Base-by-base conservation (phyloP, 1,140 invertebrate genomes). In the Hyphantria cunea region DNA sequence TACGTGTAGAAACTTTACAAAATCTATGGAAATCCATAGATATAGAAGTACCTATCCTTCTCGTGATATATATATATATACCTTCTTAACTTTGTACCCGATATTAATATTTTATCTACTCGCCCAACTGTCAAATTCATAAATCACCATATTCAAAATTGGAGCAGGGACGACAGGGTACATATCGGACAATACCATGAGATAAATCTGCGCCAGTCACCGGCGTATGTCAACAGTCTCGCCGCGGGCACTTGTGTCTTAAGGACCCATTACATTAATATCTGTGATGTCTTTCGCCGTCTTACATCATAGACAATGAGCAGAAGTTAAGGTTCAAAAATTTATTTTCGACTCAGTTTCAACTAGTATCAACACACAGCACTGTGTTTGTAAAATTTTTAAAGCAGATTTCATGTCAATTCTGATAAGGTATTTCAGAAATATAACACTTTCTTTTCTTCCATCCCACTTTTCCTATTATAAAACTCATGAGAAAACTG, bases 231-330 rank as follows among this genome's bases (percentile, higher is more conserved):
- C 56, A 60, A 50, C 48, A 33, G 45, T 25, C 45, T 10, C 6
- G 56, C 56, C 47, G 56, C 48, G 56, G 56, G 56, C 56, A 60
- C 56, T 60, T 44, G 56, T 33, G 48, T 60, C 76, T 76, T 76
- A 76, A 79, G 70, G 71, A 63, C 63, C 45, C 79, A 82, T 87
- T 79, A 85, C 78, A 84, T 84, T 87, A 85, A 82, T 87, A 78
- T 76, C 76, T 69, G 63, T 77, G 63, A 79, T 74, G 74, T 76
- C 81, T 87, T 82, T 60, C 65, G 64, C 58, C 74, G 80, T 84
- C 76, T 80, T n/a, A 10, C 17, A 10, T 34, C 31, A 5, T 3
- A 8, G 6, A 60, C 4, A 6, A 0, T 17, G 9, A 34, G 4
- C 56, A 60, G 56, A 51, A 60, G 56, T 15, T 51, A 50, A n/a